phyloP scores from a whole-genome alignment of 2,113 vertebrate species.

The Oceanites oceanicus region DNA sequence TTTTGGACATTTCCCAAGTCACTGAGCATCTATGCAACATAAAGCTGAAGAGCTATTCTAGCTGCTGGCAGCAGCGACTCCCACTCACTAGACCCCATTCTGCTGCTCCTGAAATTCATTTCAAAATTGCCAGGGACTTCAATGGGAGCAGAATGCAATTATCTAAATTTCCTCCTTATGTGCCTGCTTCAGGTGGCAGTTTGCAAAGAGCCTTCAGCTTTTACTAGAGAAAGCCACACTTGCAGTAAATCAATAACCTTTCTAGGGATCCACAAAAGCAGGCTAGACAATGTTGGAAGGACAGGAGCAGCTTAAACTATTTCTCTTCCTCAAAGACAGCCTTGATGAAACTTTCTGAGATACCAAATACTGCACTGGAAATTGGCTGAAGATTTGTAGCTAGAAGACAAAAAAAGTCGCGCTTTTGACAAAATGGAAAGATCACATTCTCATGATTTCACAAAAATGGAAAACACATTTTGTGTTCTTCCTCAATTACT shows the following conservation, averaged over 20 bases:
- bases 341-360: not conserved
- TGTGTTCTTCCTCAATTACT: not conserved
- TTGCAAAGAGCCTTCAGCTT: slow-evolving; percentile 15
- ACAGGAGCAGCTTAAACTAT: not conserved
- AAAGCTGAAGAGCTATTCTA: not conserved
- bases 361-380: not conserved
- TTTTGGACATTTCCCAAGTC: not conserved
- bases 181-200: slow-evolving; percentile 8
- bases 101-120: not conserved
- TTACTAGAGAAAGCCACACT: not conserved
- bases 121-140: not conserved
- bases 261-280: slow-evolving; percentile 20
- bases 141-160: not conserved
- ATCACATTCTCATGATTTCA: slow-evolving; percentile 12
- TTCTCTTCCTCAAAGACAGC: slow-evolving; percentile 22
- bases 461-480: slow-evolving; percentile 44
- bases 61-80: not conserved
- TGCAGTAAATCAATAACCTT: not conserved
- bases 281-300: not conserved
- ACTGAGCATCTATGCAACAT: not conserved
- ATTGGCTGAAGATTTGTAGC: not conserved
- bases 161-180: not conserved
- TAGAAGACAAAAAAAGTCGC: not conserved
- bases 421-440: slow-evolving; percentile 8
- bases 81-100: not conserved